Base-by-base conservation (phyloP, 2,113 vertebrate species). In the Notothenia coriiceps region DNA sequence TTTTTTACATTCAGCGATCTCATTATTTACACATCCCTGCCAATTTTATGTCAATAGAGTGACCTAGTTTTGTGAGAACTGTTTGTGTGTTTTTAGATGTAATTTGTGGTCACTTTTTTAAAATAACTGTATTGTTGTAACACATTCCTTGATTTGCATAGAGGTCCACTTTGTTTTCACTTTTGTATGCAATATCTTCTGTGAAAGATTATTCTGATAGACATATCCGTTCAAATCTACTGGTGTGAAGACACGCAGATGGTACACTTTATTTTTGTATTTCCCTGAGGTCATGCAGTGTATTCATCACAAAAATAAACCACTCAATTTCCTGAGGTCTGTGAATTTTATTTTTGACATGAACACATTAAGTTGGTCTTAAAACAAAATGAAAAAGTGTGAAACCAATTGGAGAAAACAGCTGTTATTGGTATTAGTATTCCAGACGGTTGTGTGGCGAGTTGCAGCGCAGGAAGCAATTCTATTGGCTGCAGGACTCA, bases 231-330 rank as follows among this genome's bases (percentile, higher is more conserved):
- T 80, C 25, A 70, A 65, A 56, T 67, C 12, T 60, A 0, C 25
- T 56, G 52, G 33, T 74, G 57, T 77, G 68, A 74, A 70, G 40
- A 82, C 76, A 82, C 73, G 61, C 54, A 83, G 73, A 73, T 62
- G 75, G 66, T 22, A 77, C 70, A 80, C 52, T 86, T 87, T 88
- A 86, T 86, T 92, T 92, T 93, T 81, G 67, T 86, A 78, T 73
- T 83, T 91, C 62, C 47, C 70, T 7, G 40, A 78, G 49, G 74
- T 80, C 80, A 69, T 79, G 71, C 82, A 72, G 64, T 60, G 64
- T 74, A 64, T 63, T 70, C 60, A 83, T 83, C 55, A 68, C 25
- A 79, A 68, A 89, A 94, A 92, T 91, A 90, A 92, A 91, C 51
- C 50, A 79, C 70, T 63, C n/a, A 25, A 25, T 81, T 86, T 84